A percentile compares a stretch with the other conserved stretches of the same genome.
These are phyloP conservation scores for Glaucomys volans DNA, from an alignment of 2,113 vertebrate species.

Conservation along the genomic window DNA sequence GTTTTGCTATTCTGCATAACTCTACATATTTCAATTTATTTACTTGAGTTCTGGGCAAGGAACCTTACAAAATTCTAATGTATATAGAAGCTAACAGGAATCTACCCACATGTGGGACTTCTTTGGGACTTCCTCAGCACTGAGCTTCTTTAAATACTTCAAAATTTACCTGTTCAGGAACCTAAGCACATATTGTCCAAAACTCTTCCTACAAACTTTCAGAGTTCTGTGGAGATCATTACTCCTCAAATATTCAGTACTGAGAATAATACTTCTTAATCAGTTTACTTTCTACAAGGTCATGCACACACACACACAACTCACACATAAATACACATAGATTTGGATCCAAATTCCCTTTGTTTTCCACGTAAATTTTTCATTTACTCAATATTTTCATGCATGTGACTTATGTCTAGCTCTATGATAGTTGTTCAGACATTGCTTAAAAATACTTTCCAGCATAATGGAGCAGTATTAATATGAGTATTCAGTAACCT, in stretches of 20 bases:
- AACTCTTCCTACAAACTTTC: neutral
- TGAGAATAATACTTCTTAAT: neutral
- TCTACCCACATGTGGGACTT: rapidly evolving
- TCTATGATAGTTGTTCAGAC: neutral
- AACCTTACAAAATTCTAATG: neutral
- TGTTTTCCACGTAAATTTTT: neutral
- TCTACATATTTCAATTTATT: neutral
- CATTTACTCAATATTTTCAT: neutral
- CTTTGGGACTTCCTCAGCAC: neutral
- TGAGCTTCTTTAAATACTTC: neutral
- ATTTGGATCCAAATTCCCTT: neutral
- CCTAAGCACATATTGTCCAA: rapidly evolving
- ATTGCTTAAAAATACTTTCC: neutral
- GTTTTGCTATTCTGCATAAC: neutral
- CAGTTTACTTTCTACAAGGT: neutral
- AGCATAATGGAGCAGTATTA: neutral
- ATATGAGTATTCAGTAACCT: too few species aligned
- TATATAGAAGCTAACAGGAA: neutral
- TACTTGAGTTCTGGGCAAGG: neutral
- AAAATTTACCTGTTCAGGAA: neutral
- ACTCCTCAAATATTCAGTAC: neutral
- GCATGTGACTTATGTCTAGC: neutral
- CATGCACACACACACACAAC: neutral
- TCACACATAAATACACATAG: neutral
- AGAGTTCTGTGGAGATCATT: neutral